Conservation (phyloP, 2,797 vertebrate species). For the Mycteria americana region DNA sequence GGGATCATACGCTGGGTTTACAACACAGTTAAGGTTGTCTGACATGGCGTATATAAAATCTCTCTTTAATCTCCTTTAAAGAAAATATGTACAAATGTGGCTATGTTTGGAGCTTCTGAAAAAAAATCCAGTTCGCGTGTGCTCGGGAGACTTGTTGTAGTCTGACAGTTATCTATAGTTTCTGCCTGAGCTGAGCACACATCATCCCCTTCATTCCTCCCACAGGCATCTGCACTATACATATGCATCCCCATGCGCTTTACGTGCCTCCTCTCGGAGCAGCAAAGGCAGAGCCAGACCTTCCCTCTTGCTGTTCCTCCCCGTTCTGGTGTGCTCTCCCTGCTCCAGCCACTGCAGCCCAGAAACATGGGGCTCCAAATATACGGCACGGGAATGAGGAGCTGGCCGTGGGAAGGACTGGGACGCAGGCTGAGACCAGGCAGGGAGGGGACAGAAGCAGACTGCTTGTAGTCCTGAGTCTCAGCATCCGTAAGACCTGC, state of each 20-base stretch:
- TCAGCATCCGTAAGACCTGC: neutral
- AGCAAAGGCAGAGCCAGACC: neutral
- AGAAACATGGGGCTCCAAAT: neutral
- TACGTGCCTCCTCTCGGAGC: neutral
- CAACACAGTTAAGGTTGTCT: neutral
- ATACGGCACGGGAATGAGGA: accelerated
- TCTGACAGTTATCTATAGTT: slow-evolving; percentile 10
- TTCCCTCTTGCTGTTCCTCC: neutral
- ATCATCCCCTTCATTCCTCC: slow-evolving; percentile 7
- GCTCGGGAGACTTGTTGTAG: neutral
- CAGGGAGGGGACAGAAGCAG: neutral
- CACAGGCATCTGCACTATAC: slow-evolving; percentile 2
- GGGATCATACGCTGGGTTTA: neutral
- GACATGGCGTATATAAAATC: neutral
- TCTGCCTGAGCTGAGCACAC: neutral
- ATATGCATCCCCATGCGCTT: neutral
- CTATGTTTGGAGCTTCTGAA: neutral
- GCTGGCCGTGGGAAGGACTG: accelerated
- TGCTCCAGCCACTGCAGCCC: neutral
- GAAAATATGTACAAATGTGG: neutral
- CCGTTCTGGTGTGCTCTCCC: neutral
- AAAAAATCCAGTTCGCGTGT: neutral
- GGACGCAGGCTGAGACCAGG: neutral
- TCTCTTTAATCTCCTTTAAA: neutral
- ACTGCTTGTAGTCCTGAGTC: neutral